Evolutionary conservation across 2,113 vertebrate genomes (phyloP).

Genomic region (Ranitomeya variabilis): DNA sequence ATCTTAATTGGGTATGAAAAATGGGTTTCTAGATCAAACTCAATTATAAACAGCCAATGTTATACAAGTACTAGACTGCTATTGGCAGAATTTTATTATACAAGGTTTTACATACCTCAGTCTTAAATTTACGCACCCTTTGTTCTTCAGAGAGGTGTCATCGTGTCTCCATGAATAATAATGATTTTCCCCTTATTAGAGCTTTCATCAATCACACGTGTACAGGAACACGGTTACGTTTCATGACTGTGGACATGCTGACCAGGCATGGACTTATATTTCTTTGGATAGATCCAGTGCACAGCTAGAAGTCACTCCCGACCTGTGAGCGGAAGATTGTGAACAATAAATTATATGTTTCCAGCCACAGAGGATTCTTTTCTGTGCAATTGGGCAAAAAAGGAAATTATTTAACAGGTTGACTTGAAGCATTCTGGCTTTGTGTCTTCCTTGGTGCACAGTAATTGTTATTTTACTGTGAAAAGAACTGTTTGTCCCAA

Average conservation of each 20-base stretch:
- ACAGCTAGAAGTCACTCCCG: conserved; percentile 1
- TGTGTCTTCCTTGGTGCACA: conserved; percentile 15
- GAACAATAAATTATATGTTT: conserved; percentile 11
- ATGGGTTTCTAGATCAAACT: neutral
- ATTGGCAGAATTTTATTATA: neutral
- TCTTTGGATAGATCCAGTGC: neutral
- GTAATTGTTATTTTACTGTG: conserved; percentile 30
- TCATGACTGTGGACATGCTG: neutral
- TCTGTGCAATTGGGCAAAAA: conserved; percentile 1
- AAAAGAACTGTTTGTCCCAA: conserved; percentile 23
- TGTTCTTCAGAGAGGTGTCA: neutral
- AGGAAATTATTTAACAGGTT: conserved; percentile 24
- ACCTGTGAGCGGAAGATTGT: neutral
- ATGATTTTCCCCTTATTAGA: neutral
- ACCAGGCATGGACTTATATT: neutral
- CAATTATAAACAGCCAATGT: neutral
- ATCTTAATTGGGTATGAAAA: neutral
- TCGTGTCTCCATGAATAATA: neutral
- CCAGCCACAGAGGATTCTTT: conserved; percentile 35
- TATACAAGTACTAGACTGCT: neutral
- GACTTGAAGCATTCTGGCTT: conserved; percentile 4
- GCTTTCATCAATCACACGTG: neutral
- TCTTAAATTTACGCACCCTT: neutral
- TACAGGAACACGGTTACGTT: neutral
- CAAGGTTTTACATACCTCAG: neutral